Percentiles rank a stretch among this genome's conserved stretches.
Conservation (phyloP, 2,113 vertebrate genomes). For the Raja brachyura region DNA sequence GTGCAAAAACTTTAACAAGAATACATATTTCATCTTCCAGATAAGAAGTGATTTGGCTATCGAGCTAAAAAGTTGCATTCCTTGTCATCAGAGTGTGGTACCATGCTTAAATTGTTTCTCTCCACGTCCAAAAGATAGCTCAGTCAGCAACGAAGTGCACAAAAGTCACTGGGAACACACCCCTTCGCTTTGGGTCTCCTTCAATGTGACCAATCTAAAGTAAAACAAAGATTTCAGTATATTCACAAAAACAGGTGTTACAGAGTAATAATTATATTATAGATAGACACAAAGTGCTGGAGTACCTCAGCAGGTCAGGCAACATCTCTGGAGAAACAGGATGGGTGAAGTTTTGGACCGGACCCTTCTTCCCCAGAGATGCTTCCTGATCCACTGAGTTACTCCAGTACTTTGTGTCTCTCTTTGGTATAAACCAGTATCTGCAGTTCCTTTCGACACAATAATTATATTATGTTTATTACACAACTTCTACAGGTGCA, state of each 20-base stretch:
- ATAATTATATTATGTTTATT: too few species aligned
- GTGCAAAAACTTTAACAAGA: conserved; percentile 32
- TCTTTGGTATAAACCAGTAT: too few species aligned
- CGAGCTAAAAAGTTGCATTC: neutral
- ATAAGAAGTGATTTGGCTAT: conserved; percentile 9
- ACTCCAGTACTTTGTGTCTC: too few species aligned
- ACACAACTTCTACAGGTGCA: too few species aligned
- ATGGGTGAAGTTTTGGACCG: too few species aligned
- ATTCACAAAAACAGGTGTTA: neutral
- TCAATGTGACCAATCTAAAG: conserved; percentile 88
- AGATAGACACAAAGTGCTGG: too few species aligned
- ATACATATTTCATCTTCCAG: conserved; percentile 16
- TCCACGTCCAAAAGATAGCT: conserved; percentile 42
- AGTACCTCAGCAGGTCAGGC: too few species aligned
- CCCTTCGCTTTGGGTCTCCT: conserved; percentile 72
- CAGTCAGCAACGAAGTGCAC: conserved; percentile 91
- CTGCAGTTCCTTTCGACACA: too few species aligned
- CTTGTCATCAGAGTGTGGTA: neutral
- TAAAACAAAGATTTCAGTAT: neutral
- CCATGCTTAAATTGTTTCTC: conserved; percentile 5
- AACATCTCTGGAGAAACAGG: too few species aligned
- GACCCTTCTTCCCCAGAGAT: too few species aligned
- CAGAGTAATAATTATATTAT: neutral
- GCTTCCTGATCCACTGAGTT: too few species aligned
- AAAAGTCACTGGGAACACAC: conserved; percentile 85